Evolutionary conservation across 2,888 invertebrate genomes (phyloP).

Genomic region (Drymonia ruficornis): DNA sequence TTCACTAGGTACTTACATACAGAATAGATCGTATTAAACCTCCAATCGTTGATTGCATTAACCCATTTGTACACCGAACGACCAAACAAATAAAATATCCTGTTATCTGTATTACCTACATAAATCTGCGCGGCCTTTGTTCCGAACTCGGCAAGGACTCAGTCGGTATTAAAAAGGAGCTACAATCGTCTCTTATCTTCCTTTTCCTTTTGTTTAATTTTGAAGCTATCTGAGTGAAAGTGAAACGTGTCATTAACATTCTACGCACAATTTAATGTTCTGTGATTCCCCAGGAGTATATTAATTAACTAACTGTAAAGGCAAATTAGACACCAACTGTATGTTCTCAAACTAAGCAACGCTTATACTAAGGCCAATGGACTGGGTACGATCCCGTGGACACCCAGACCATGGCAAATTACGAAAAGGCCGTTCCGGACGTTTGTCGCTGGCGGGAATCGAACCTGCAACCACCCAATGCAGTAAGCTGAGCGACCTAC

Average conservation of each 20-base stretch:
- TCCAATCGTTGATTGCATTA: conserved; percentile 20
- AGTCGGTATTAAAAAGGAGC: neutral
- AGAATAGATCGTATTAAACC: conserved; percentile 4
- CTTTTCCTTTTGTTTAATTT: conserved; percentile 5
- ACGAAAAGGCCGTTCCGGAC: too few relatives aligned
- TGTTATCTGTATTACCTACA: conserved; percentile 16
- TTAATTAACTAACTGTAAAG: too few relatives aligned
- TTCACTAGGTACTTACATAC: conserved; percentile 10
- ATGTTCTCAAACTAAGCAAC: too few relatives aligned
- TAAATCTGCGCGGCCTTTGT: conserved; percentile 16
- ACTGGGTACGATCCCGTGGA: too few relatives aligned
- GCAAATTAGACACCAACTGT: too few relatives aligned
- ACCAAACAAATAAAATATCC: conserved; percentile 27
- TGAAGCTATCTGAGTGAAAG: neutral
- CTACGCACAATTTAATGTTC: too few relatives aligned
- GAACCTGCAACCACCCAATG: too few relatives aligned
- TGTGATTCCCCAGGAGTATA: too few relatives aligned
- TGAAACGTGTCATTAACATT: neutral
- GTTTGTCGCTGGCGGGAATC: too few relatives aligned
- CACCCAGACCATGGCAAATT: too few relatives aligned
- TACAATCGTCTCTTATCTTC: neutral
- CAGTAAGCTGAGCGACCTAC: too few relatives aligned
- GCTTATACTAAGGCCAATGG: too few relatives aligned
- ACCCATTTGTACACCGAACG: conserved; percentile 16
- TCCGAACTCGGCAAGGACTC: conserved; percentile 8